Percentiles rank a stretch among this genome's conserved stretches.
Evolutionary conservation across 1,140 invertebrate genomes (phyloP).

Genomic region (Pseudomyrmex flavicornis): DNA sequence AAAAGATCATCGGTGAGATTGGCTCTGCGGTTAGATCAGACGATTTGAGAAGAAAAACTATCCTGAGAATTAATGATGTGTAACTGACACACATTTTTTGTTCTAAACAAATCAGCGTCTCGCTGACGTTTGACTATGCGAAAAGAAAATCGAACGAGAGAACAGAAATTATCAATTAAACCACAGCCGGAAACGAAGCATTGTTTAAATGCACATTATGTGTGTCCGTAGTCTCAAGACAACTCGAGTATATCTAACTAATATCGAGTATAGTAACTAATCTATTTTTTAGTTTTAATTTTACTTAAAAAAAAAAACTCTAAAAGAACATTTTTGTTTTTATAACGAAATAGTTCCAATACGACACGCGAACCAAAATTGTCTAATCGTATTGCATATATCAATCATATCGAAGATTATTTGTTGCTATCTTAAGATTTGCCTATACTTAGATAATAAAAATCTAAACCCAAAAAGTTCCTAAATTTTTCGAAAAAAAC

Average conservation of each 20-base stretch:
- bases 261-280: no score
- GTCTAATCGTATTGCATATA: neutral
- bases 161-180: slow-evolving; percentile 24
- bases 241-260: neutral
- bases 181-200: slow-evolving; percentile 35
- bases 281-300: no score
- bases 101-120: neutral
- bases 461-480: no score
- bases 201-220: slow-evolving; percentile 61
- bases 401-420: neutral
- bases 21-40: neutral
- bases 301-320: slow-evolving; percentile 8
- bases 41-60: neutral
- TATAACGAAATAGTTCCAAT: neutral
- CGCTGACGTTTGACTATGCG: neutral
- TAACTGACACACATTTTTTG: neutral
- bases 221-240: neutral
- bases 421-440: neutral
- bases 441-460: no score
- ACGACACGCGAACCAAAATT: slow-evolving; percentile 3
- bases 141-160: neutral
- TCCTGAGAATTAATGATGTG: neutral
- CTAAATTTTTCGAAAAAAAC: slow-evolving; percentile 47
- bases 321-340: neutral
- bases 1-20: neutral